phyloP scores from a whole-genome alignment of 2,888 invertebrate genomes.

The Linyphia triangularis region DNA sequence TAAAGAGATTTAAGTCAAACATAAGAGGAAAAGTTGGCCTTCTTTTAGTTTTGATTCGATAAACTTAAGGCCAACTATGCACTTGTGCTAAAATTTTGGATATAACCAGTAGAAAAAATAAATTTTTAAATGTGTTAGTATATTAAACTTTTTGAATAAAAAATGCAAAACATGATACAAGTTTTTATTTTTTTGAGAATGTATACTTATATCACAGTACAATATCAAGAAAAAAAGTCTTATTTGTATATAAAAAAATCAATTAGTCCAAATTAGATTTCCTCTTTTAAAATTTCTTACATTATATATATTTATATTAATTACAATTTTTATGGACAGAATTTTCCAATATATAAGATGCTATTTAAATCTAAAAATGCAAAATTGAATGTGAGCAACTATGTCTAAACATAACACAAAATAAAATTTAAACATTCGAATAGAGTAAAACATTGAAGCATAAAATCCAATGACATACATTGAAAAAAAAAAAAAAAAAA shows the following conservation, averaged over 20 bases:
- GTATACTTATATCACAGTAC: conserved; percentile 40
- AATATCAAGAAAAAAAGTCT: conserved; percentile 18
- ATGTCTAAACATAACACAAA: not conserved
- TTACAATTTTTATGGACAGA: conserved; percentile 1
- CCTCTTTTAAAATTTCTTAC: not conserved
- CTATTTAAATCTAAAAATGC: not conserved
- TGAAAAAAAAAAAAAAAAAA: not conserved
- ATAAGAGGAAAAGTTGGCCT: no score
- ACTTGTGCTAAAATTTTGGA: no score
- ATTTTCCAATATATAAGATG: not conserved
- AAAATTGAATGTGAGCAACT: not conserved
- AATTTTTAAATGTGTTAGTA: no score
- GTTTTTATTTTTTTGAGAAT: conserved; percentile 33
- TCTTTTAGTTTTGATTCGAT: no score
- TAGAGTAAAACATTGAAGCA: not conserved
- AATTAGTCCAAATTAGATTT: not conserved
- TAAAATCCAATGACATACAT: not conserved
- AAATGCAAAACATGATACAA: conserved; percentile 23
- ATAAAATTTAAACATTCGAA: not conserved
- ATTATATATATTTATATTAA: not conserved
- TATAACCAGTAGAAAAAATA: no score
- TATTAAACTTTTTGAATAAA: no score
- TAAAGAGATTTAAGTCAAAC: no score
- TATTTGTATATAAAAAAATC: conserved; percentile 15
- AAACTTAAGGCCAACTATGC: no score